Evolutionary conservation across 2,888 invertebrate species (phyloP).

Genomic region (Euzetes globulus): DNA sequence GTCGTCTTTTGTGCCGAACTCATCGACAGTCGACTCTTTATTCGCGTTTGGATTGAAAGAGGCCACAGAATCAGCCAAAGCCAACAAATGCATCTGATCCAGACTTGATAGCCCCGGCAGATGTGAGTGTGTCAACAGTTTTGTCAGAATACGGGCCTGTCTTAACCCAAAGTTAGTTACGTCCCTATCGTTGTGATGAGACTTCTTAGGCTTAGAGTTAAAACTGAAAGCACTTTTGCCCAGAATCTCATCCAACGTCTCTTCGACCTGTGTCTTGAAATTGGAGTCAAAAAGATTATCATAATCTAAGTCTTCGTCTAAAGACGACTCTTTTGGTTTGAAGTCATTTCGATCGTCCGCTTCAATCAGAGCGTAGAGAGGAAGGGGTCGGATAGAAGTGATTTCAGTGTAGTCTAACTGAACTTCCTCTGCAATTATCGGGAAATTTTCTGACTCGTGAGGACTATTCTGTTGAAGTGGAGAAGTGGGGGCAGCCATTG

Average conservation of each 20-base stretch:
- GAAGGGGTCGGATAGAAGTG: conserved; percentile 93
- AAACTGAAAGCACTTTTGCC: conserved; percentile 52
- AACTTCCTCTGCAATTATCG: conserved; percentile 71
- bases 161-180: conserved; percentile 79
- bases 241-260: conserved; percentile 57
- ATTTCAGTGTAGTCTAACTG: conserved; percentile 90
- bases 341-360: conserved; percentile 58
- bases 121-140: conserved; percentile 87
- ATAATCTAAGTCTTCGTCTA: conserved; percentile 57
- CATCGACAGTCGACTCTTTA: conserved; percentile 37
- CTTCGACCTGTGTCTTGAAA: conserved; percentile 55
- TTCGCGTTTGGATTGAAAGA: conserved; percentile 60
- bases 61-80: conserved; percentile 93
- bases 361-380: conserved; percentile 87
- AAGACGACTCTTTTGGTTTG: conserved; percentile 25
- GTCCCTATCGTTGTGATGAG: conserved; percentile 57
- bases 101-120: conserved; percentile 87
- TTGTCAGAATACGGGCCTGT: conserved; percentile 75
- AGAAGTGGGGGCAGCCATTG: conserved; percentile 52
- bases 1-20: conserved; percentile 20
- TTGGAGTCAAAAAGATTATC: conserved; percentile 72
- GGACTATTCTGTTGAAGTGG: conserved; percentile 40
- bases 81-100: conserved; percentile 99
- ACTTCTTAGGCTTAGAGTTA: conserved; percentile 46
- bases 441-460: conserved; percentile 65